Percentiles rank a stretch among this genome's conserved stretches.
phyloP scores from a whole-genome alignment of 2,797 vertebrate species.

The Coregonus suidteri region DNA sequence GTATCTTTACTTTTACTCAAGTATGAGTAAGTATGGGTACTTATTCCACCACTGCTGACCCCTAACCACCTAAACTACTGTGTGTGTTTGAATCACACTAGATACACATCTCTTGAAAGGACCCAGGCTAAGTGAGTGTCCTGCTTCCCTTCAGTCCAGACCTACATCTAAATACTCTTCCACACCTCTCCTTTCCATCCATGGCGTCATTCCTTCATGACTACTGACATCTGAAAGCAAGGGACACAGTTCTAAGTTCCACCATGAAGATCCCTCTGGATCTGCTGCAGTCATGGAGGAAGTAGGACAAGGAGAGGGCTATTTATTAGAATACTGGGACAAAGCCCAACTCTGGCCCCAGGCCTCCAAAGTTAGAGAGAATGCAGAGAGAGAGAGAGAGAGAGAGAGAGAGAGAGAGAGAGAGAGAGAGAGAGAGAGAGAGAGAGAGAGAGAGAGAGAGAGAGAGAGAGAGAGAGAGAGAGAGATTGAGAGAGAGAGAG shows the following conservation, averaged over 20 bases:
- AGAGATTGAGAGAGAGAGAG: too few species aligned
- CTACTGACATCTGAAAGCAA: background rate
- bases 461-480: too few species aligned
- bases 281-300: background rate
- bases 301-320: constrained; percentile 19
- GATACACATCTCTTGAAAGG: too few species aligned
- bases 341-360: constrained; percentile 36
- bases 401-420: too few species aligned
- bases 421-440: too few species aligned
- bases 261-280: background rate
- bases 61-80: too few species aligned
- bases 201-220: background rate
- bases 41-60: too few species aligned
- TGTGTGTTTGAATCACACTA: too few species aligned
- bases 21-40: too few species aligned
- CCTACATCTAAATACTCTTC: background rate
- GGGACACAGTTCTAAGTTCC: background rate
- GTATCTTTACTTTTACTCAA: too few species aligned
- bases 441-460: too few species aligned
- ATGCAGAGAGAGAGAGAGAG: too few species aligned
- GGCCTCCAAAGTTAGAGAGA: background rate
- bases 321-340: constrained; percentile 64
- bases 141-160: background rate
- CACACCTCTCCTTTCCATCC: background rate
- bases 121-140: background rate